Base-by-base conservation (phyloP, 2,888 invertebrate genomes). In the Unio pictorum region DNA sequence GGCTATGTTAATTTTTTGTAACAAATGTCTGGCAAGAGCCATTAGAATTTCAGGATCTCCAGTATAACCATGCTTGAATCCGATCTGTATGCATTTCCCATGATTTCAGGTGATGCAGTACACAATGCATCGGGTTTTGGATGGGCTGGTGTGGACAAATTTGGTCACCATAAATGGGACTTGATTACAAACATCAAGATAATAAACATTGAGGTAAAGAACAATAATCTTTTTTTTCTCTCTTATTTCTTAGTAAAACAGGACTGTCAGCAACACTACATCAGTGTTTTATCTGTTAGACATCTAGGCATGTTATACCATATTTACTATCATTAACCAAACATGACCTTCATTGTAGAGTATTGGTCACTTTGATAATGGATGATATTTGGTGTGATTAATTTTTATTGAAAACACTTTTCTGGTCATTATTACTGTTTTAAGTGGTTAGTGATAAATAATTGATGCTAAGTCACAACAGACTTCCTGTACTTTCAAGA, bases 61-160 rank as follows among this genome's bases (percentile, higher is more conserved):
- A 5, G 8, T n/a, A 23, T 23, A 57, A 20, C 58, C 20, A 57
- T n/a, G 6, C 11, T 11, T 57, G 4, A 57, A 20, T 23, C 23
- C 5, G 7, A 57, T 0, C 5, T 57, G 34, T 34, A 5, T 34
- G 45, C 45, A 45, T 45, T 45, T 34, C 6, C 8, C 23, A 23
- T 57, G 8, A 57, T 64, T 69, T 4, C 82, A 83, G 96, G 97
- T 11, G 98, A 99, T 90, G 96, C 96, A 1, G 95, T 97, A 81
- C 97, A 96, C 90, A 98, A 98, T 90, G 95, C 96, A 89, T 95
- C 95, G n/a, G 98, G 98, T 1, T 93, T 98, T 88, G 96, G 96
- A 23, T 95, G 94, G 87, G 93, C 93, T 84, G 97, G 97, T 1
- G 95, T 94, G 87, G 93, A 94, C 83, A 91, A 81, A 59, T 76